Evolutionary conservation across 1,140 invertebrate genomes (phyloP), one percentile per base, ranked within the genome.

Genomic region (Sycophaga agraensis): DNA sequence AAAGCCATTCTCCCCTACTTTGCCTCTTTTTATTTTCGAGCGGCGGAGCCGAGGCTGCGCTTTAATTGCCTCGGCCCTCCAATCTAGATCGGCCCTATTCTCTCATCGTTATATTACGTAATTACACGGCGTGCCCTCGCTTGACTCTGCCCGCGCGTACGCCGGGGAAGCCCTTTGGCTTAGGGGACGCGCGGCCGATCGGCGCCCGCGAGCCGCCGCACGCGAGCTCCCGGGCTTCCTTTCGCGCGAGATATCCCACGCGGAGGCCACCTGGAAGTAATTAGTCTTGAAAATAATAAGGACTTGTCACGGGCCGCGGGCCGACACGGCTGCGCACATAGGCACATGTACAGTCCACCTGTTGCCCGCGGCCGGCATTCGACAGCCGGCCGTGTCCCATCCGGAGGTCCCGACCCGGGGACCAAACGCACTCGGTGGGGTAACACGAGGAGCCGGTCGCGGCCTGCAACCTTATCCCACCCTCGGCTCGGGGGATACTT

Each of bases 361-460:
- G n/a, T n/a, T n/a, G n/a, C n/a, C n/a, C n/a, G n/a, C n/a, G n/a
- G n/a, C n/a, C n/a, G n/a, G n/a, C n/a, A n/a, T n/a, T n/a, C n/a
- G n/a, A n/a, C n/a, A n/a, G n/a, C n/a, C n/a, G n/a, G n/a, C n/a
- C n/a, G n/a, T n/a, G n/a, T n/a, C n/a, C n/a, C n/a, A n/a, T n/a
- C n/a, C n/a, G n/a, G n/a, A n/a, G n/a, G n/a, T n/a, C n/a, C n/a
- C n/a, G n/a, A n/a, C n/a, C n/a, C n/a, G n/a, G n/a, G n/a, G n/a
- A 28, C 31, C 9, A 21, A 48, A 28, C 31, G 45, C 14, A n/a
- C 45, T 4, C 11, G 21, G 11, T 26, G 5, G 63, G 63, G 69
- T 70, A 70, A 69, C 60, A 69, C 67, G 66, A 64, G 69, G 37
- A 67, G 69, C 63, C 24, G 55, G 65, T 66, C 62, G 31, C 45